Conservation (phyloP, 2,113 vertebrate species). For the Formicarius rufipectus region DNA sequence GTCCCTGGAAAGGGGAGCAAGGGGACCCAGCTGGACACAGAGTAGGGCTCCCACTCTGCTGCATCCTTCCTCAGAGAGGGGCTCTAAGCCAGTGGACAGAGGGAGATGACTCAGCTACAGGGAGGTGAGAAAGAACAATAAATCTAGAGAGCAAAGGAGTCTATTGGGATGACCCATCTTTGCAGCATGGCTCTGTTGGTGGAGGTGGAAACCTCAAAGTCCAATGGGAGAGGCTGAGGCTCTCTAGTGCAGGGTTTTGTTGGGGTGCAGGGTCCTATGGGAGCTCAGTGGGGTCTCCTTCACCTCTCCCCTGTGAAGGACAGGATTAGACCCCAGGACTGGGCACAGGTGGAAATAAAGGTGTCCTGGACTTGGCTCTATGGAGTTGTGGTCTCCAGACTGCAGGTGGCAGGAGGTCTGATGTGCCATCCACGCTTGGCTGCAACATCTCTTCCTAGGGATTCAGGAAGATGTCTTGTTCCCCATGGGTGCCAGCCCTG, state of each 20-base stretch:
- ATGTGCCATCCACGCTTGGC: not conserved
- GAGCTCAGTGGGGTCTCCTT: not conserved
- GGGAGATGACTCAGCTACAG: not conserved
- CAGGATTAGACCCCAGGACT: not conserved
- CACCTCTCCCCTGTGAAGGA: not conserved
- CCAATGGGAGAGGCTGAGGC: not conserved
- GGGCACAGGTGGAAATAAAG: not conserved
- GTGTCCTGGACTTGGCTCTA: not conserved
- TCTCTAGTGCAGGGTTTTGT: not conserved
- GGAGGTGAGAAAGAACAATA: not conserved
- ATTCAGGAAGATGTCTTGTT: not conserved
- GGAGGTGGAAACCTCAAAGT: not conserved
- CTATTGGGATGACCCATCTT: not conserved
- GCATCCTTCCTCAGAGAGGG: not conserved
- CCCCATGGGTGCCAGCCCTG: accelerated
- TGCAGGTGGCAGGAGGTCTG: not conserved
- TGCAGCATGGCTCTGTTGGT: not conserved
- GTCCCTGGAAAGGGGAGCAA: not conserved
- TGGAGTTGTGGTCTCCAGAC: not conserved
- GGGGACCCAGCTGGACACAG: not conserved
- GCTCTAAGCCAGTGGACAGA: not conserved
- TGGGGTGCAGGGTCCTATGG: not conserved
- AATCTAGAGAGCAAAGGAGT: not conserved
- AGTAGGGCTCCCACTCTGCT: not conserved
- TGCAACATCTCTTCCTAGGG: not conserved